A percentile compares a stretch with the other conserved stretches of the same genome.
These are phyloP conservation scores for Phocoena sinus DNA, from an alignment of 2,113 vertebrate genomes.

Conservation along the genomic window DNA sequence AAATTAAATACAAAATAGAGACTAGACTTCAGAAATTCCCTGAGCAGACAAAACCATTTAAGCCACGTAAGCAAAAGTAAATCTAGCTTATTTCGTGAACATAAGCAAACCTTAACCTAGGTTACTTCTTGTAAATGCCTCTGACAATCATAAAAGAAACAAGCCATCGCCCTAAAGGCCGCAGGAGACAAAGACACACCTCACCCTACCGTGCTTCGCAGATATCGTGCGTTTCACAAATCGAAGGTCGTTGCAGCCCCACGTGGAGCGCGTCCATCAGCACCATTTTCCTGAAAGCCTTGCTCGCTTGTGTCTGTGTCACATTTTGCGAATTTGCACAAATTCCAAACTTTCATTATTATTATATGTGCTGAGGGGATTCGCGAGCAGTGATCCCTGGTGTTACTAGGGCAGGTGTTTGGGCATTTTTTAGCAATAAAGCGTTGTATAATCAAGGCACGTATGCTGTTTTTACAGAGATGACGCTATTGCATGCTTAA, in stretches of 20 bases:
- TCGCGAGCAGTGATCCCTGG: background rate
- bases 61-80: background rate
- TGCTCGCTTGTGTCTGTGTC: background rate
- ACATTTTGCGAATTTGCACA: background rate
- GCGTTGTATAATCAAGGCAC: background rate
- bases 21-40: background rate
- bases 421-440: background rate
- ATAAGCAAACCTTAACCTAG: background rate
- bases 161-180: background rate
- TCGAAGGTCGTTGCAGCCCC: background rate
- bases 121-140: background rate
- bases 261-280: background rate
- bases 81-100: background rate
- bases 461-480: fast-evolving
- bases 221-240: fast-evolving
- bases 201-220: background rate
- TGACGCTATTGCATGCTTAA: fast-evolving
- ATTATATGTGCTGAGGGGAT: too few relatives aligned
- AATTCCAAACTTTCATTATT: background rate
- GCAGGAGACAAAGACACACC: background rate
- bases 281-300: background rate
- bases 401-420: background rate
- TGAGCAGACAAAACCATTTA: background rate
- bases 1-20: background rate
- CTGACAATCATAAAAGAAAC: background rate